A percentile compares a stretch with the other conserved stretches of the same genome.
Evolutionary conservation across 2,888 invertebrate genomes (phyloP).

Genomic region (Phorcus lineatus): DNA sequence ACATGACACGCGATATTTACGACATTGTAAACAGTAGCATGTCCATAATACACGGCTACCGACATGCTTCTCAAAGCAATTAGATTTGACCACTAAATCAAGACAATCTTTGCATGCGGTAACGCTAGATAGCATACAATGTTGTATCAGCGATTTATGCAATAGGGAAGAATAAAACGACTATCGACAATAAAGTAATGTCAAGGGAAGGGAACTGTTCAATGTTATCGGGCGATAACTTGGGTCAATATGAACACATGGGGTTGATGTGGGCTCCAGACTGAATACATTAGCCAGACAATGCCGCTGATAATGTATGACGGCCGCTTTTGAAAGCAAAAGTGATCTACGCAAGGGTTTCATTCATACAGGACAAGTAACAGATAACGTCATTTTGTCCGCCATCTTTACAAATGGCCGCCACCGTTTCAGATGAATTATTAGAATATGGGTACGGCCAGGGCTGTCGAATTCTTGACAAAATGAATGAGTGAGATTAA

Average conservation of each 20-base stretch:
- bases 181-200: background rate
- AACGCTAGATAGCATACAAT: background rate
- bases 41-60: background rate
- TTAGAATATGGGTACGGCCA: background rate
- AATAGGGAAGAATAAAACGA: background rate
- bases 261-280: background rate
- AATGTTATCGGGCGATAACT: background rate
- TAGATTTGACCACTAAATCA: background rate
- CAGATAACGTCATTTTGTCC: constrained; percentile 6
- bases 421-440: background rate
- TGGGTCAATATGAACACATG: constrained; percentile 1
- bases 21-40: background rate
- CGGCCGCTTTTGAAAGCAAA: background rate
- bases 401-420: constrained; percentile 7
- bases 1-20: background rate
- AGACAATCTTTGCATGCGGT: background rate
- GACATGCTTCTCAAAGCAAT: background rate
- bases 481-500: constrained; percentile 1
- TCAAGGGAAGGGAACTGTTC: background rate
- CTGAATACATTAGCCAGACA: background rate
- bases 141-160: background rate
- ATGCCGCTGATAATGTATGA: background rate
- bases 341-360: background rate
- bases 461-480: constrained; percentile 2
- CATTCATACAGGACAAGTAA: background rate